Evolutionary conservation across 1,140 invertebrate species (phyloP).

Genomic region (Cepaea nemoralis): DNA sequence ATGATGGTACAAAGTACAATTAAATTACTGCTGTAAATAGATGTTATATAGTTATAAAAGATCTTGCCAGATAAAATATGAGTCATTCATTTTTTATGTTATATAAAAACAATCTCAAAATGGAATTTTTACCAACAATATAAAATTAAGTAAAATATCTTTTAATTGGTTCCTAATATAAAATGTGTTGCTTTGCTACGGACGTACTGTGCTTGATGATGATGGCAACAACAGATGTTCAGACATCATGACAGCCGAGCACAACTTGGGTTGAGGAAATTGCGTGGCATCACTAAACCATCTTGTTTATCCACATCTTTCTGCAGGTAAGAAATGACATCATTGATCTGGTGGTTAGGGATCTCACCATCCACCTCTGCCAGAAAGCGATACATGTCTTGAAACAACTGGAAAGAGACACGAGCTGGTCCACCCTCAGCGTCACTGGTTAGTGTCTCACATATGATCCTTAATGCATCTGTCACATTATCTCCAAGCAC

Average conservation of each 20-base stretch:
- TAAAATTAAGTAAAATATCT: too few species aligned
- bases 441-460: constrained; percentile 85
- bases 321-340: constrained; percentile 66
- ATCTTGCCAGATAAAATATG: too few species aligned
- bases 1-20: too few species aligned
- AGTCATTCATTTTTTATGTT: too few species aligned
- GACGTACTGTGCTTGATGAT: too few species aligned
- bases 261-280: constrained; percentile 70
- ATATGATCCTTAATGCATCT: constrained; percentile 84
- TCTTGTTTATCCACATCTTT: constrained; percentile 72
- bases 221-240: neutral
- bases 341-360: constrained; percentile 67
- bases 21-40: too few species aligned
- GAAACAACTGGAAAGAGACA: constrained; percentile 79
- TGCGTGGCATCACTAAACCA: constrained; percentile 71
- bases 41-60: too few species aligned
- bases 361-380: constrained; percentile 79
- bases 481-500: too few species aligned
- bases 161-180: too few species aligned
- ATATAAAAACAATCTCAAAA: too few species aligned
- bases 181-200: too few species aligned
- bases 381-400: constrained; percentile 80
- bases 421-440: constrained; percentile 84
- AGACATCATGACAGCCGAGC: constrained; percentile 62
- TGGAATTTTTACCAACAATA: too few species aligned